A percentile compares a stretch with the other conserved stretches of the same genome.
phyloP scores from a whole-genome alignment of 2,888 invertebrate genomes.

The Drosophila meridionalis region DNA sequence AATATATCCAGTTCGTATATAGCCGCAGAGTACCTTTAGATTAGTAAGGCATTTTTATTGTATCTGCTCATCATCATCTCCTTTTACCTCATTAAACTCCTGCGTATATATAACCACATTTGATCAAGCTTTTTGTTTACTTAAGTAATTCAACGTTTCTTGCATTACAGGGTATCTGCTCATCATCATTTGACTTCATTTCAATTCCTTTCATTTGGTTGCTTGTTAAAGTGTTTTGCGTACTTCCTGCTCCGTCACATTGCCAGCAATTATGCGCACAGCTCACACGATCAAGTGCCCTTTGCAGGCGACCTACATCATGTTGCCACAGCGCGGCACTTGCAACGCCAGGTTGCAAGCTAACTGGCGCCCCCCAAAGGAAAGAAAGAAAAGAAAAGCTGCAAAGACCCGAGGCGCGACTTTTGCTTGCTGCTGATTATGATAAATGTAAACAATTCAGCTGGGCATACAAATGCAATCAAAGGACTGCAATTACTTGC shows the following conservation, averaged over 20 bases:
- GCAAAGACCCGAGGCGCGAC: constrained; percentile 56
- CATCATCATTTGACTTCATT: neutral
- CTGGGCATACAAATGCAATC: constrained; percentile 79
- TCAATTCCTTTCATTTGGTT: constrained; percentile 6
- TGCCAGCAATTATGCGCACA: constrained; percentile 70
- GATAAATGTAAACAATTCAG: constrained; percentile 78
- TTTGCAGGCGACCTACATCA: constrained; percentile 55
- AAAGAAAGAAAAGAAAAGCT: constrained; percentile 60
- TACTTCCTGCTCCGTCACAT: constrained; percentile 73
- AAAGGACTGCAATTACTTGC: constrained; percentile 74
- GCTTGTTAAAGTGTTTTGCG: constrained; percentile 46
- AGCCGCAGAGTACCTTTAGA: too few species aligned
- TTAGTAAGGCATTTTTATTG: too few species aligned
- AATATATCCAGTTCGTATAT: too few species aligned
- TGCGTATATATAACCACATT: too few species aligned
- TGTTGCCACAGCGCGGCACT: constrained; percentile 15
- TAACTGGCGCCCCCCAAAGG: constrained; percentile 14
- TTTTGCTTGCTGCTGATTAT: constrained; percentile 64
- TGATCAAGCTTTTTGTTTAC: too few species aligned
- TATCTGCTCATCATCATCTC: too few species aligned
- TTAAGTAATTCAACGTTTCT: too few species aligned
- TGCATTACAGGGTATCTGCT: constrained; percentile 3
- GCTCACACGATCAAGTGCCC: constrained; percentile 66
- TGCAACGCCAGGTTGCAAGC: constrained; percentile 9
- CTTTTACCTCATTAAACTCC: too few species aligned